These are phyloP conservation scores for Gallinago undulata DNA, from an alignment of 2,113 vertebrate species.

Conservation along the genomic window DNA sequence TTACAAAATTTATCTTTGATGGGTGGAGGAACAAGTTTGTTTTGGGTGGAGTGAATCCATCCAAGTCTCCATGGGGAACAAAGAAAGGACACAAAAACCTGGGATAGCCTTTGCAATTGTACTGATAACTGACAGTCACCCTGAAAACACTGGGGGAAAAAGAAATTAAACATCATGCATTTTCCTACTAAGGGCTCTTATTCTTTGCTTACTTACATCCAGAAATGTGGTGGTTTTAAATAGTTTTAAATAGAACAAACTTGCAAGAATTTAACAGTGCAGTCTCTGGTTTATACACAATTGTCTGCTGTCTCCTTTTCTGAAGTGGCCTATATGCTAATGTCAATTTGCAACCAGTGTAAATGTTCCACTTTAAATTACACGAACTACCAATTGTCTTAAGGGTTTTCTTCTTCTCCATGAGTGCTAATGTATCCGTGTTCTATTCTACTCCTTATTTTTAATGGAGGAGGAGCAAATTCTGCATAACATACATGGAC, in stretches of 20 bases:
- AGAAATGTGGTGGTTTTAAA: neutral
- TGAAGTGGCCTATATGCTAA: neutral
- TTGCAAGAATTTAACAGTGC: neutral
- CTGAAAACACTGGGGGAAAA: neutral
- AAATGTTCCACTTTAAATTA: neutral
- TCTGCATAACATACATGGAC: neutral
- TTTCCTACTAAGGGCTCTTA: neutral
- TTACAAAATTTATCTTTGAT: constrained; percentile 31
- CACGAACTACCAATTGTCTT: neutral
- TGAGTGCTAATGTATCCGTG: neutral
- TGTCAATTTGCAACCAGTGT: neutral
- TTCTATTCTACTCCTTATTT: neutral
- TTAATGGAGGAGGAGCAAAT: neutral
- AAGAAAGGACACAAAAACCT: constrained; percentile 17
- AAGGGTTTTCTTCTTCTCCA: neutral
- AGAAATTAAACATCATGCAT: neutral
- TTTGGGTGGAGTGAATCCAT: constrained; percentile 24
- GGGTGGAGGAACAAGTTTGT: constrained; percentile 31
- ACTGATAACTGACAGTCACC: neutral
- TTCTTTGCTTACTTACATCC: neutral
- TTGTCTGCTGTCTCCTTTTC: neutral
- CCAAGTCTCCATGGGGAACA: neutral
- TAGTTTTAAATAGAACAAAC: neutral
- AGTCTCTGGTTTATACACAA: neutral
- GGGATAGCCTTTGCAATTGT: constrained; percentile 10